Base-by-base conservation (phyloP, 2,888 invertebrate species). In the Cataglyphis cursor region DNA sequence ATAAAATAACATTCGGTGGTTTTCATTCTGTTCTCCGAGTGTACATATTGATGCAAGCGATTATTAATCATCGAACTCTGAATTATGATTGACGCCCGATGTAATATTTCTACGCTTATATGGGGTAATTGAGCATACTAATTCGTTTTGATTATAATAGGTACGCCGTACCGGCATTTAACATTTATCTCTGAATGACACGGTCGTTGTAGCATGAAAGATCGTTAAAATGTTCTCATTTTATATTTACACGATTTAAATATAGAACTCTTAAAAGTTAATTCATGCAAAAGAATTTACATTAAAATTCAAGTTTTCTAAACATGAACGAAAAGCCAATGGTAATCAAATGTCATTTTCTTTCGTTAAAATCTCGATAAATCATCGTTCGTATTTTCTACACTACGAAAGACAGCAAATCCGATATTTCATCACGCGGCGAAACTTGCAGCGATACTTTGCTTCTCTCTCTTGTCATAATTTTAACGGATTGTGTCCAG, bases 401-500 rank as follows among this genome's bases (percentile, higher is more conserved):
- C 41, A 31, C 10, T 24, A 24, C 8, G 48, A 51, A 24, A 15
- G 24, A 35, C 48, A 18, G 12, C n/a, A 81, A 51, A 28, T 61
- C 51, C 18, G 48, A 74, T 24, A 28, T 38, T 51, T 31, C 35
- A 54, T 61, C 15, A 41, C 12, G 54, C 61, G 54, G 38, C 48
- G 66, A 70, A 78, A 28, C 62, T 31, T 62, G 48, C 64, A 78
- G n/a, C 59, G 68, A 73, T 90, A 91, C 90, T 91, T 93, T 91
- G 88, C 85, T 86, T 78, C 90, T 89, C 91, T 90, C 92, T 51
- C 51, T 51, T 51, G 66, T 48, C 78, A 78, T 92, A 92, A 93
- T 93, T 93, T 91, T 92, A 92, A 93, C 90, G 89, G 90, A 93
- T 93, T 87, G 78, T 72, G 90, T 90, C 87, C 81, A 64, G 21